Evolutionary conservation across 2,113 vertebrate genomes (phyloP), one percentile per base, ranked within the genome.

Genomic region (Vireo altiloquus): DNA sequence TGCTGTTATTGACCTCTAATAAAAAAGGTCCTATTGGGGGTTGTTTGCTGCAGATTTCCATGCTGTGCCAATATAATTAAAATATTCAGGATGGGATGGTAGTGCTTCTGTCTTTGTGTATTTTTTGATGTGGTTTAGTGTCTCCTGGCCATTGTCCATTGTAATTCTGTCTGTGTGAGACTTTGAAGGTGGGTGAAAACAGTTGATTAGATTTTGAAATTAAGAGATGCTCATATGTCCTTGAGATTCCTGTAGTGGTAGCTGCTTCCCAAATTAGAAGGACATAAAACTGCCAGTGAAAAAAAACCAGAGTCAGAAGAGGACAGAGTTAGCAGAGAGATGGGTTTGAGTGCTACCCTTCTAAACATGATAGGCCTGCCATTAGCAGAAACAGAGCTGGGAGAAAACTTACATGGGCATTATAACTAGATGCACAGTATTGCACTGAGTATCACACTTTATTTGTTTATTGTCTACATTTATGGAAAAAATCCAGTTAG

Each of bases 121-220:
- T 59, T 6, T 46, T 95, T 86, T 92, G 33, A 66, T 40, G 59
- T 7, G 63, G 14, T 47, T 86, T 77, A 42, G 10, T 31, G 4
- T 70, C 54, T 93, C 35, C 66, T 90, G 93, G 35, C 39, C 17
- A 18, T n/a, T 30, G 39, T 57, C 44, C 60, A 68, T 50, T 71
- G 8, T 86, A 70, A 85, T 71, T 86, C 24, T 69, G 16, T 18
- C 63, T 87, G 11, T 65, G 61, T 86, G 46, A 92, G 39, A 50
- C 54, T 81, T 74, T 78, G 79, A 93, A 90, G 35, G 60, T 70
- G 39, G 47, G 46, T 5, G 4, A 22, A 31, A 90, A 35, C 7
- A 16, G 11, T 10, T 83, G 60, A 88, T 71, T 47, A 60, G 17
- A 83, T 86, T 93, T 93, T 63, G 35, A 96, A 92, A 90, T 81